Evolutionary conservation across 92 coral and sea anemone genomes (phyloP).

Genomic region (Porites rus): DNA sequence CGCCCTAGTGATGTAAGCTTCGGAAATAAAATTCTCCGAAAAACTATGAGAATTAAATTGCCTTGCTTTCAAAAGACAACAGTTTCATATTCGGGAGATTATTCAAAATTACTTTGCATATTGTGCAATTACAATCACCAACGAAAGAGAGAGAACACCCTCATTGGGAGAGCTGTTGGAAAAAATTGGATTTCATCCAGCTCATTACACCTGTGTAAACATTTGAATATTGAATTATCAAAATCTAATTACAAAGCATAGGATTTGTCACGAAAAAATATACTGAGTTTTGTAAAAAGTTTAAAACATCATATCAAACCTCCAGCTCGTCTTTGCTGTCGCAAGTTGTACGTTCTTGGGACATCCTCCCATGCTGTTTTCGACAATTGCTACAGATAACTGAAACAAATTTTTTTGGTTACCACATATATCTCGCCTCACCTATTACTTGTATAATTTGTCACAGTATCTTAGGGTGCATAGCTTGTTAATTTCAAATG

Average conservation of each 20-base stretch:
- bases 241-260: conserved; percentile 7
- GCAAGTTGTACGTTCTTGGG: not conserved
- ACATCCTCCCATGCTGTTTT: not conserved
- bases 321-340: conserved; percentile 12
- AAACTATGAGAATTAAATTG: not conserved
- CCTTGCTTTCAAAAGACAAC: conserved; percentile 4
- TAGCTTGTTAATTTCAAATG: conserved; percentile 3
- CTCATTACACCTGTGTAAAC: conserved; percentile 5
- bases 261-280: not conserved
- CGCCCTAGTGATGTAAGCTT: not conserved
- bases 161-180: not conserved
- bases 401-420: not conserved
- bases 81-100: not conserved
- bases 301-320: not conserved
- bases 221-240: conserved; percentile 4
- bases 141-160: not conserved
- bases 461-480: not conserved
- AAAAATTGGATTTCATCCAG: not conserved
- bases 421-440: not conserved
- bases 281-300: not conserved
- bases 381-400: conserved; percentile 3
- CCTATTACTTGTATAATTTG: not conserved
- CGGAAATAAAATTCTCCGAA: not conserved
- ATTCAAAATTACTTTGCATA: not conserved
- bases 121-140: not conserved